Percentiles rank a stretch among this genome's conserved stretches.
These are phyloP conservation scores for Tiphia femorata DNA, from an alignment of 2,888 invertebrate species.

Conservation along the genomic window DNA sequence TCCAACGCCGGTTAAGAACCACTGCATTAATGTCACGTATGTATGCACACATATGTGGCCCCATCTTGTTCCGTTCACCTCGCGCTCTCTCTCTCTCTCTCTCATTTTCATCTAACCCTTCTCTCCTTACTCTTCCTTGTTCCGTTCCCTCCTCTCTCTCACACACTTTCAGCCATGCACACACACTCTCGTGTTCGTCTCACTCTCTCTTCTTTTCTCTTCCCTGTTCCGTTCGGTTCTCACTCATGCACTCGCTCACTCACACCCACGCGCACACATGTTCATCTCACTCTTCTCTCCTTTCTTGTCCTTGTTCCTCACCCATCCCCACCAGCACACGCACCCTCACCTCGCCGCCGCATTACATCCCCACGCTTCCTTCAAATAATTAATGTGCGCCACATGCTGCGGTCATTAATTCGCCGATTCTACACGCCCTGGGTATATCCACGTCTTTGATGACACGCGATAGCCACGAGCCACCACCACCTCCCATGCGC, in stretches of 20 bases:
- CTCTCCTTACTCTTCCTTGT: too few relatives aligned
- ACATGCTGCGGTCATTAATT: conserved; percentile 46
- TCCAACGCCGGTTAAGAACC: too few relatives aligned
- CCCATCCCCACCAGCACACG: not conserved
- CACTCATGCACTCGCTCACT: conserved; percentile 27
- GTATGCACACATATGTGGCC: too few relatives aligned
- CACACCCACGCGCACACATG: conserved; percentile 36
- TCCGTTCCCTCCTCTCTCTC: conserved; percentile 3
- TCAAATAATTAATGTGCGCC: conserved; percentile 50
- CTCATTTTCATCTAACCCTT: too few relatives aligned
- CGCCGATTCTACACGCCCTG: conserved; percentile 37
- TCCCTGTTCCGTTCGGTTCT: conserved; percentile 19
- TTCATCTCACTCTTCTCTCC: too few relatives aligned
- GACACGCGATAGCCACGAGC: conserved; percentile 25
- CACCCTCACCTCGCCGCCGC: too few relatives aligned
- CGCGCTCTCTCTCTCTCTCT: too few relatives aligned
- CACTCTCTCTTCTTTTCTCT: not conserved
- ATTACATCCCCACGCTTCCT: too few relatives aligned
- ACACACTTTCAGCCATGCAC: conserved; percentile 17
- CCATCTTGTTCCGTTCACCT: too few relatives aligned
- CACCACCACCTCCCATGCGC: not conserved
- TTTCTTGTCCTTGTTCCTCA: not conserved
- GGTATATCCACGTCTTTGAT: conserved; percentile 35
- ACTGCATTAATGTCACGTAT: too few relatives aligned
- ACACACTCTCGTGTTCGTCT: not conserved